Percentiles rank a stretch among this genome's conserved stretches.
These are phyloP conservation scores for Dreissena polymorpha DNA, from an alignment of 1,140 invertebrate species.

Conservation along the genomic window DNA sequence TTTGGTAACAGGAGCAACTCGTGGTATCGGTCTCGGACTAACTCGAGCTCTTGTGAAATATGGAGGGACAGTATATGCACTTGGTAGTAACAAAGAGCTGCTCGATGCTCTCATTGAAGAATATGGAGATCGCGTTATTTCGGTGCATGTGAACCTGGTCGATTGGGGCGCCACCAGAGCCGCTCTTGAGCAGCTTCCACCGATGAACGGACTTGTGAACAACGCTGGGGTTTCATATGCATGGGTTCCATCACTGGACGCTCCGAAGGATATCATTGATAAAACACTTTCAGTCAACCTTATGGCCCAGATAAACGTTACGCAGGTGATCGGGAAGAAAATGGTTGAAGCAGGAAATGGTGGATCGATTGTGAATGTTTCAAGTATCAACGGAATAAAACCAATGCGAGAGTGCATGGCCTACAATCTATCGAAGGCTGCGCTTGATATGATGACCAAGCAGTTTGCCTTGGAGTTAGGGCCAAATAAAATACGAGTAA, in stretches of 20 bases:
- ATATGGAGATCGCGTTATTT: constrained; percentile 82
- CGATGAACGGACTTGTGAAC: constrained; percentile 89
- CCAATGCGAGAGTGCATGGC: constrained; percentile 88
- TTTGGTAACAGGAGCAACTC: constrained; percentile 15
- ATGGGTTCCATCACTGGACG: constrained; percentile 84
- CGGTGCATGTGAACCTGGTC: constrained; percentile 85
- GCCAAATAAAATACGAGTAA: constrained; percentile 90
- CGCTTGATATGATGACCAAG: constrained; percentile 83
- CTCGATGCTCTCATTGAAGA: constrained; percentile 2
- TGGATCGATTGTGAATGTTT: constrained; percentile 94
- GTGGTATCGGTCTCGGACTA: constrained; percentile 17
- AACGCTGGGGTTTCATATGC: constrained; percentile 87
- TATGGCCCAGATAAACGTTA: constrained; percentile 90
- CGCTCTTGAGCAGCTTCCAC: constrained; percentile 81
- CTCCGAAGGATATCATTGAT: constrained; percentile 86
- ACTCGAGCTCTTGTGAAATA: background rate
- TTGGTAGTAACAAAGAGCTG: background rate
- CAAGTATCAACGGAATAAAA: constrained; percentile 86
- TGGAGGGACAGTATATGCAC: background rate
- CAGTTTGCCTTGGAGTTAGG: constrained; percentile 93
- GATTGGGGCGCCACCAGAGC: constrained; percentile 88
- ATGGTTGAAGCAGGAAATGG: constrained; percentile 85
- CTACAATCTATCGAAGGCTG: constrained; percentile 86
- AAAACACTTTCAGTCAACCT: constrained; percentile 90
- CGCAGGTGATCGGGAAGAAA: constrained; percentile 84